A percentile compares a stretch with the other conserved stretches of the same genome.
These are phyloP conservation scores for Acanthopleura granulata DNA, from an alignment of 2,888 invertebrate species.

Conservation along the genomic window DNA sequence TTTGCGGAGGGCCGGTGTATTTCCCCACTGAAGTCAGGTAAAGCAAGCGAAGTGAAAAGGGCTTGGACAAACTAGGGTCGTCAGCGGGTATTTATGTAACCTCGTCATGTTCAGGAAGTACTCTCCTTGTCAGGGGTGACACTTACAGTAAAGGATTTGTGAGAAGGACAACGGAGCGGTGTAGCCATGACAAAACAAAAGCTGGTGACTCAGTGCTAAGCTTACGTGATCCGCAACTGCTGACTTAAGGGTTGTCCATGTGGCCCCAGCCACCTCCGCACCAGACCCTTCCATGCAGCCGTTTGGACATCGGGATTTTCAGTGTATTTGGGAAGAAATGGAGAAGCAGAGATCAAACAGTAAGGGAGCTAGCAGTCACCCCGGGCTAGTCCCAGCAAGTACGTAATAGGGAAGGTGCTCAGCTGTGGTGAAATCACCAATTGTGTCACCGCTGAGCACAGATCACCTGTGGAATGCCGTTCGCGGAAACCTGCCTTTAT, in stretches of 20 bases:
- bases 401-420: no score
- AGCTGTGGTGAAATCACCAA: no score
- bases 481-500: no score
- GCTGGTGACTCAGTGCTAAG: background rate
- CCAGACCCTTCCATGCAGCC: background rate
- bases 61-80: background rate
- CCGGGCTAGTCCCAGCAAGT: background rate
- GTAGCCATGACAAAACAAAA: conserved; percentile 5
- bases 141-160: background rate
- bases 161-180: conserved; percentile 1
- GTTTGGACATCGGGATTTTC: background rate
- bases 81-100: conserved; percentile 4
- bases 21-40: background rate
- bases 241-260: background rate
- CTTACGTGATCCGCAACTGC: background rate
- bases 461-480: no score
- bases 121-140: background rate
- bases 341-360: background rate
- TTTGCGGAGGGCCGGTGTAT: conserved; percentile 5
- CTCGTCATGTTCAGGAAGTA: background rate
- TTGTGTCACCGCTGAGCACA: no score
- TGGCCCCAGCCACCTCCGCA: no score
- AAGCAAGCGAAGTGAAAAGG: background rate
- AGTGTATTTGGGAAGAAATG: background rate
- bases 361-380: background rate